Evolutionary conservation across 1,140 invertebrate genomes (phyloP), one percentile per base, ranked within the genome.

Genomic region (Propsilocerus akamusi): DNA sequence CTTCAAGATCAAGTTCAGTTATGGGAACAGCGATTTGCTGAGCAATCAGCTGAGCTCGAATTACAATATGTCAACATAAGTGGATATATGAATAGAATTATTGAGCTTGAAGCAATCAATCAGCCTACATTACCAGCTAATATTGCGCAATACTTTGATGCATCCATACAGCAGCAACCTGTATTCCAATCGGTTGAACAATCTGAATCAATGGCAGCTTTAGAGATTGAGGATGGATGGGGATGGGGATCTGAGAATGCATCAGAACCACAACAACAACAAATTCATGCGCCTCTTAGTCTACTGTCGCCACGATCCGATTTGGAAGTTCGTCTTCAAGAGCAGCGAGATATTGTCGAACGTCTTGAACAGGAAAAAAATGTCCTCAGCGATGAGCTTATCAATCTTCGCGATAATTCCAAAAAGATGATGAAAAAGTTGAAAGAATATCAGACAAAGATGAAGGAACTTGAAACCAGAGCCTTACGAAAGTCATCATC

Each of bases 341-440:
- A 68, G 22, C 59, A 74, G 8, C 59, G 73, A 51, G 67, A 70
- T 20, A 61, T 60, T 37, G 64, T 78, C 1, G 61, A 61, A 25
- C 67, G 74, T 14, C 47, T 77, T 2, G 67, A 75, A 54, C 49
- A 59, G 0, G 70, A 77, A 47, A 67, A 70, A 25, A 55, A 64
- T 2, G 61, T 59, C 14, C 53, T 74, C 5, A 58, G 68, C n/a
- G 66, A 74, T 22, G 78, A 83, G 46, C 66, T 78, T 6, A 70
- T 72, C 51, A 63, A 70, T 4, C 63, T 69, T 25, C 79, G 84
- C 57, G 56, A 72, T 1, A 82, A 81, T 55, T 74, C 75, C 23
- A 68, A 70, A 6, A 85, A 83, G 66, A 70, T 81, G 12, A 64
- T 86, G 52, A 84, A 78, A 56, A 85, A 84, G 61, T 59, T 84